phyloP scores from a whole-genome alignment of 2,888 invertebrate genomes.

The Acheta domesticus region DNA sequence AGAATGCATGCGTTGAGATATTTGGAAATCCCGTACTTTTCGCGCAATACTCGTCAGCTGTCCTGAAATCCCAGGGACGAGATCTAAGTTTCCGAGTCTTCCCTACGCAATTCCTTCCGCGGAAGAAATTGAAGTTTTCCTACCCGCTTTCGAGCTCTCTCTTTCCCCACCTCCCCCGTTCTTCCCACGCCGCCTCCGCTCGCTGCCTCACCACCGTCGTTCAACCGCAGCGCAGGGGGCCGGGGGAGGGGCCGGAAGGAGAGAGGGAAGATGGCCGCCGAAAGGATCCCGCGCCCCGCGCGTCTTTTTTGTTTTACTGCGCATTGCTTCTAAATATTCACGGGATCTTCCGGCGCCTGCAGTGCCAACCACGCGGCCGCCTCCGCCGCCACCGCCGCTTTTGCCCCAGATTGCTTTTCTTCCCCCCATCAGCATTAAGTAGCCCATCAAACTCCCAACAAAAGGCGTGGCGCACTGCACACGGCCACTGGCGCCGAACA shows the following conservation, averaged over 20 bases:
- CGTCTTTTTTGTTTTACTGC: constrained; percentile 18
- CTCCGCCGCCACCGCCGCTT: neutral
- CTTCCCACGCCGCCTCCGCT: too few species aligned
- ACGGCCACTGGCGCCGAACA: neutral
- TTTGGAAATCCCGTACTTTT: too few species aligned
- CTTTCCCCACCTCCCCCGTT: too few species aligned
- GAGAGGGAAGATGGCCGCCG: neutral
- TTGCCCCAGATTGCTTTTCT: constrained; percentile 4
- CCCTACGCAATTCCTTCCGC: too few species aligned
- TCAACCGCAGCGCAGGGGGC: too few species aligned
- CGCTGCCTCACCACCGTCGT: too few species aligned
- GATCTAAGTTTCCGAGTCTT: too few species aligned
- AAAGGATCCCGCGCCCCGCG: neutral
- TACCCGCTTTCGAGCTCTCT: too few species aligned
- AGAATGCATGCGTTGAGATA: too few species aligned
- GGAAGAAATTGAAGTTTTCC: too few species aligned
- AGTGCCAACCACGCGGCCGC: neutral
- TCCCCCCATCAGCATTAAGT: constrained; percentile 18
- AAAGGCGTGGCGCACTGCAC: neutral
- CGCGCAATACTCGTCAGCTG: too few species aligned
- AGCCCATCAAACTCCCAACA: constrained; percentile 6
- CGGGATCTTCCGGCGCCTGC: neutral
- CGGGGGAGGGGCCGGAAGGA: neutral
- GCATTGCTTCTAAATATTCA: constrained; percentile 18
- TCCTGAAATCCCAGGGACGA: too few species aligned